Base-by-base conservation (phyloP, 2,113 vertebrate species). In the Zeus faber region DNA sequence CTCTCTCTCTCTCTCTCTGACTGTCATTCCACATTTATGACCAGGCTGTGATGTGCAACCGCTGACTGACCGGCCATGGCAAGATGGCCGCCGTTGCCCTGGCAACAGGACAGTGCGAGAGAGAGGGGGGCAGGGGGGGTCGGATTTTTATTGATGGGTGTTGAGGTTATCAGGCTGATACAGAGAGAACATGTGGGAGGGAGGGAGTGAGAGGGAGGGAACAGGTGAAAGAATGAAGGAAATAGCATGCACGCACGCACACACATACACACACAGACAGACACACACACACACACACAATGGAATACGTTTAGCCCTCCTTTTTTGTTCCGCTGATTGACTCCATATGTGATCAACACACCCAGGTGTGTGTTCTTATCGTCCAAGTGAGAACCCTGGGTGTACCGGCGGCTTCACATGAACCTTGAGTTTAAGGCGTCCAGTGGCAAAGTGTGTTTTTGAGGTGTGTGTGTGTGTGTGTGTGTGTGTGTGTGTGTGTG, bases 41-140 rank as follows among this genome's bases (percentile, higher is more conserved):
- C 77, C 37, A 54, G 65, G 52, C 67, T 71, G 67, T 76, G 77
- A 85, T 85, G 72, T 84, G 72, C 74, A 74, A 81, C 75, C 75
- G 58, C 74, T 13, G 69, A 77, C 72, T 74, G 66, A 78, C 62
- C 52, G 80, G 81, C 77, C 79, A 80, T 43, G 39, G 79, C 75
- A 82, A 87, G 77, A 85, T 84, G 82, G 79, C 79, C 52, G 53
- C 72, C 62, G 85, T 87, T 82, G 63, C 82, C 77, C 77, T 74
- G 70, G 82, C 51, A 84, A 87, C 82, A 65, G 75, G 63, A 66
- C 60, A 64, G 74, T 58, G 14, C 16, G 13, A 57, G 40, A 45
- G 26, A 43, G 47, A 65, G 55, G 65, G 35, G 54, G 51, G 74
- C 50, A 41, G 49, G 46, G 61, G 33, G 35, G 24, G 39, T 58